A percentile compares a stretch with the other conserved stretches of the same genome.
phyloP scores from a whole-genome alignment of 1,140 invertebrate species.

The Aphelenchoides besseyi region DNA sequence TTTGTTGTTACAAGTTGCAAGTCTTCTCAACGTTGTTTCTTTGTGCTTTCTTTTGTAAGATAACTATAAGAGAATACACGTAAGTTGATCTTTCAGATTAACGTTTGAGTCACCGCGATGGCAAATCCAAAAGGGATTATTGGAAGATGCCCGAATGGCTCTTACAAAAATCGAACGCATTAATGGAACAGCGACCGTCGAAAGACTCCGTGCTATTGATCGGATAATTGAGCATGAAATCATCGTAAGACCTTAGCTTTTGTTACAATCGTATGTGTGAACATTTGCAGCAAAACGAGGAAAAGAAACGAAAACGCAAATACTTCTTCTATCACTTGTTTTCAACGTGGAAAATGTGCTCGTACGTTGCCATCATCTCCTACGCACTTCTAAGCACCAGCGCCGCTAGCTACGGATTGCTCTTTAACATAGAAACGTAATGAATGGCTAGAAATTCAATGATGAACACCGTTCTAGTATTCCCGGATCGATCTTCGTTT shows the following conservation, averaged over 20 bases:
- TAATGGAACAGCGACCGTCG: conserved; percentile 16
- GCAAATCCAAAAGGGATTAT: conserved; percentile 28
- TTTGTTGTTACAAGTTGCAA: not conserved
- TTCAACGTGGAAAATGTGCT: conserved; percentile 11
- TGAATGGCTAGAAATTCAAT: no score
- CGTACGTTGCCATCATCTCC: conserved; percentile 18
- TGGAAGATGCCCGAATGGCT: conserved; percentile 18
- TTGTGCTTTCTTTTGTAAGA: conserved; percentile 16
- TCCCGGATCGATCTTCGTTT: conserved; percentile 49
- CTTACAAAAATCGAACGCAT: conserved; percentile 10
- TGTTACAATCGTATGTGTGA: not conserved
- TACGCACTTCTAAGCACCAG: no score
- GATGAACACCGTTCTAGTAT: no score
- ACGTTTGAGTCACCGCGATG: conserved; percentile 30
- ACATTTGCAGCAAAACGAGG: conserved; percentile 20
- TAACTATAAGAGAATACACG: not conserved
- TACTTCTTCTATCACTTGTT: conserved; percentile 14
- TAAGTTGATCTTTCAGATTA: conserved; percentile 3
- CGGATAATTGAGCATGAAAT: conserved; percentile 13
- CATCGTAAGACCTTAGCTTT: not conserved
- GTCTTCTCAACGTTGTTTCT: conserved; percentile 8
- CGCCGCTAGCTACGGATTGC: conserved; percentile 21
- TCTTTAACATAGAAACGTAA: conserved; percentile 29
- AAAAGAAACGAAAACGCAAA: conserved; percentile 21
- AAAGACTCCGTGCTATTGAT: conserved; percentile 7